A percentile compares a stretch with the other conserved stretches of the same genome.
phyloP scores from a whole-genome alignment of 2,888 invertebrate species.

The Margaritifera margaritifera region DNA sequence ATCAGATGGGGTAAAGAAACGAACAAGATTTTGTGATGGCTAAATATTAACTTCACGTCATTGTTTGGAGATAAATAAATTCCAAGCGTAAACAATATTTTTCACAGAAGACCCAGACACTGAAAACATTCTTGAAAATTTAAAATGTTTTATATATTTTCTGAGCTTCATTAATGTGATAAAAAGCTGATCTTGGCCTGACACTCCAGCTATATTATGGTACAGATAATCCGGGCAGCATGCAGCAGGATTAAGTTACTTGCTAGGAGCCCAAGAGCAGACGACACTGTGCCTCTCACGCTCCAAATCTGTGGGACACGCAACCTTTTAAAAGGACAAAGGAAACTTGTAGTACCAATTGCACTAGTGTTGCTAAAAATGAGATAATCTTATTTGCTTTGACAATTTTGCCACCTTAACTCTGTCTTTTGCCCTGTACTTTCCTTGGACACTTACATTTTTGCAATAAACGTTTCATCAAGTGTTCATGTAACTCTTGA shows the following conservation, averaged over 20 bases:
- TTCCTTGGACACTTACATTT: no score
- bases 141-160: slow-evolving; percentile 13
- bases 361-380: no score
- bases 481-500: no score
- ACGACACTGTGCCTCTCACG: no score
- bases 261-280: no score
- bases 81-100: slow-evolving; percentile 17
- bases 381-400: no score
- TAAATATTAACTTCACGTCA: slow-evolving; percentile 24
- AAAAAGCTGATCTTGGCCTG: slow-evolving; percentile 13
- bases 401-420: no score
- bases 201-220: slow-evolving; percentile 1
- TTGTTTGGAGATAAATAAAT: slow-evolving; percentile 24
- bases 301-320: no score
- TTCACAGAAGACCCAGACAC: slow-evolving; percentile 11
- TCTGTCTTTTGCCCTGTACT: no score
- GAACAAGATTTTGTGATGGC: slow-evolving; percentile 22
- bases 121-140: slow-evolving; percentile 19
- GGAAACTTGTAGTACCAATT: no score
- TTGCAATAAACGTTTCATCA: no score
- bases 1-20: slow-evolving; percentile 24
- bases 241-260: slow-evolving; percentile 10
- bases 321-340: no score
- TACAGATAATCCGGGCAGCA: slow-evolving; percentile 1
- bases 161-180: slow-evolving; percentile 21